A percentile compares a stretch with the other conserved stretches of the same genome.
Conservation (phyloP, 2,113 vertebrate species). For the Ariopsis seemanni region DNA sequence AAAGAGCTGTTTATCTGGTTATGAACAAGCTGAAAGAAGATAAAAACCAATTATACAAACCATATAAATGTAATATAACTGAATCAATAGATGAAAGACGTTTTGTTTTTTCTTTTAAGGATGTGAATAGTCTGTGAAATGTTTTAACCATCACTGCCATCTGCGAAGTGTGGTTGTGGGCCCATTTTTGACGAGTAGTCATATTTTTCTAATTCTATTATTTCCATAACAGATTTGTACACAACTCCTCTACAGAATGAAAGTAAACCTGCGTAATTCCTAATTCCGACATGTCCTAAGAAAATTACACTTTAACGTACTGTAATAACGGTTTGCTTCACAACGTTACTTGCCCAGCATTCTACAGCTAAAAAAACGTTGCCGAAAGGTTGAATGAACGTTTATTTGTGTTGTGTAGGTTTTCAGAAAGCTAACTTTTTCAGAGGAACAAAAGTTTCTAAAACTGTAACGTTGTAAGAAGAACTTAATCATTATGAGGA, state of each 20-base stretch:
- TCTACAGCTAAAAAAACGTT: not conserved
- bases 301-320: not conserved
- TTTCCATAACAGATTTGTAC: not conserved
- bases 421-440: not conserved
- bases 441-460: not conserved
- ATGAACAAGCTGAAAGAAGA: not conserved
- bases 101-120: not conserved
- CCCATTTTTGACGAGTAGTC: not conserved
- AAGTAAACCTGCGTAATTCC: not conserved
- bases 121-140: not conserved
- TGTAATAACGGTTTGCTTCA: not conserved
- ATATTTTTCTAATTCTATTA: not conserved
- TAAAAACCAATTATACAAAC: not conserved
- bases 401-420: not conserved
- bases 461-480: not conserved
- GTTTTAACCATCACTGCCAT: not conserved
- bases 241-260: not conserved
- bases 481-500: not conserved
- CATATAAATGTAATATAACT: not conserved
- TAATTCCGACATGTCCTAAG: not conserved
- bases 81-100: not conserved
- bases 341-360: not conserved
- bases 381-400: not conserved
- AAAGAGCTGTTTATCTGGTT: not conserved
- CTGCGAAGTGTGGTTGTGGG: not conserved